A percentile compares a stretch with the other conserved stretches of the same genome.
Evolutionary conservation across 2,113 vertebrate species (phyloP).

Genomic region (Capreolus pygargus): DNA sequence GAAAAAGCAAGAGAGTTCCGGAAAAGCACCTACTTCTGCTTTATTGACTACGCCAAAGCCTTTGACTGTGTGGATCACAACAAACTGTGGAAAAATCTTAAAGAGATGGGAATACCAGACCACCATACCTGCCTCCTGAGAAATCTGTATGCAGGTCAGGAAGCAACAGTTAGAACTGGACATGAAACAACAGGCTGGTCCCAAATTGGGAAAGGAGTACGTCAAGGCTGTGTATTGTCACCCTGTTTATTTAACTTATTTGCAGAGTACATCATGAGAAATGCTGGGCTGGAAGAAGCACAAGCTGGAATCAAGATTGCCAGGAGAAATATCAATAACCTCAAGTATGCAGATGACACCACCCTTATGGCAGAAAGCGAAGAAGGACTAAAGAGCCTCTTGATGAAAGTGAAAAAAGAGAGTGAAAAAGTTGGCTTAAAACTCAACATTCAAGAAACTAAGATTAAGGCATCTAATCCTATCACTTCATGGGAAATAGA

Average conservation of each 20-base stretch:
- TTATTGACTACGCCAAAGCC: background rate
- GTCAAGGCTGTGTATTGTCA: background rate
- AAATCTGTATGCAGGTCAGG: background rate
- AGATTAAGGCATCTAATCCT: background rate
- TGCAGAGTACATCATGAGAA: background rate
- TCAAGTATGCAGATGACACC: background rate
- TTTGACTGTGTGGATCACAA: background rate
- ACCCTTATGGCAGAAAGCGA: background rate
- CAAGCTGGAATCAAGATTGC: background rate
- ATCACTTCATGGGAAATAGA: background rate
- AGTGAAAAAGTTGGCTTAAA: background rate
- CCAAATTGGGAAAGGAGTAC: rapidly evolving
- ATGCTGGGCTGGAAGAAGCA: background rate
- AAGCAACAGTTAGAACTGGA: background rate
- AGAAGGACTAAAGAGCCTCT: background rate
- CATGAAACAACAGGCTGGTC: background rate
- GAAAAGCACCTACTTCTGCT: background rate
- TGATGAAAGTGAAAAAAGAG: background rate
- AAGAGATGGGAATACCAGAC: background rate
- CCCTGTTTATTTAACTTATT: background rate
- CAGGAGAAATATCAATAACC: background rate
- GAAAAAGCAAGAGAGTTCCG: background rate
- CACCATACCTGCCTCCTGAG: background rate
- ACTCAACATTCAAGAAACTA: background rate
- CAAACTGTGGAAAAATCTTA: background rate